Evolutionary conservation across 1,140 invertebrate species (phyloP).

Genomic region (Colletes latitarsis): DNA sequence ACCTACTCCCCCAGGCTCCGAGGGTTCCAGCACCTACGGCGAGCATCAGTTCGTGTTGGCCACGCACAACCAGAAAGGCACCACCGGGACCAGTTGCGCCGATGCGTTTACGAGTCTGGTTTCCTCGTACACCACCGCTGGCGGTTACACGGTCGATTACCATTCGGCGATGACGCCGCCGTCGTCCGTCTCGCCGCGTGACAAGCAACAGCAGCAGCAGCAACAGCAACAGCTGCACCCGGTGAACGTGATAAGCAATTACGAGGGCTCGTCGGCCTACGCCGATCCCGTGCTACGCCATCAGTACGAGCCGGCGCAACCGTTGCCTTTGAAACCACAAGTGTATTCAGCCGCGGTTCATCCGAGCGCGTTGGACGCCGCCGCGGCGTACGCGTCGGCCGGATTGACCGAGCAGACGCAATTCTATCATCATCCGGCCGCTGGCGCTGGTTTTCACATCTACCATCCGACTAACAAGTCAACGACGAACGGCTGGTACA

Average conservation of each 20-base stretch:
- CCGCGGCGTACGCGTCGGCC: constrained; percentile 81
- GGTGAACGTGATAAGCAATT: constrained; percentile 67
- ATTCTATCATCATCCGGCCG: constrained; percentile 88
- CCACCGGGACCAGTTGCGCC: constrained; percentile 78
- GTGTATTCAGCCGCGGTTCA: constrained; percentile 87
- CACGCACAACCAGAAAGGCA: constrained; percentile 81
- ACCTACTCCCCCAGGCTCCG: constrained; percentile 92
- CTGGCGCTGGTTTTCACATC: constrained; percentile 91
- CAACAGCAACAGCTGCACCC: constrained; percentile 67
- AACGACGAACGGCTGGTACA: constrained; percentile 80
- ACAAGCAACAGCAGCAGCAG: constrained; percentile 87
- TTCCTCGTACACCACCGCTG: constrained; percentile 82
- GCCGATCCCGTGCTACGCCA: constrained; percentile 82
- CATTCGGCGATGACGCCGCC: constrained; percentile 97
- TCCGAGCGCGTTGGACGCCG: constrained; percentile 83
- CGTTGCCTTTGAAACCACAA: constrained; percentile 94
- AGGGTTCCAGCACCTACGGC: constrained; percentile 88
- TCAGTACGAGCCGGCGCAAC: constrained; percentile 85
- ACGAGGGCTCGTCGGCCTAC: constrained; percentile 75
- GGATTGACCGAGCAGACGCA: constrained; percentile 88
- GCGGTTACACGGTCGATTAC: constrained; percentile 89
- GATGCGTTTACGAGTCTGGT: constrained; percentile 84
- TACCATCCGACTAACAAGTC: constrained; percentile 90
- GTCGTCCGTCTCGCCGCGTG: constrained; percentile 95
- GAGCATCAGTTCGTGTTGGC: constrained; percentile 87